Percentiles rank a stretch among this genome's conserved stretches.
phyloP scores from a whole-genome alignment of 2,797 vertebrate species.

The Gephyroberyx darwinii region DNA sequence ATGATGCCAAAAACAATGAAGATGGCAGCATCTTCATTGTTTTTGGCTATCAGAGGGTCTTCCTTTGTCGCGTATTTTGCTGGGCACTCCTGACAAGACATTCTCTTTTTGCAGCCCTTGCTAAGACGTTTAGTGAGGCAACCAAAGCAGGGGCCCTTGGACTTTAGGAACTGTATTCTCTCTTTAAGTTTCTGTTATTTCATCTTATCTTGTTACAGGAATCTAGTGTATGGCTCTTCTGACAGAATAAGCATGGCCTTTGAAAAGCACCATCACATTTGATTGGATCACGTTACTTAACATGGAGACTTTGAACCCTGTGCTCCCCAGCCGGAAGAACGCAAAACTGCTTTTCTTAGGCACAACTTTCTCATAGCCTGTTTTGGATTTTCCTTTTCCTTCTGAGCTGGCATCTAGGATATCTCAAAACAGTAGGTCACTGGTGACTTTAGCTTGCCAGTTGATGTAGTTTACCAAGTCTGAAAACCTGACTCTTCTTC shows the following conservation, averaged over 20 bases:
- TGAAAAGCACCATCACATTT: conserved; percentile 3
- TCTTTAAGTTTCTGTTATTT: conserved; percentile 9
- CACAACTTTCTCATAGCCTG: background rate
- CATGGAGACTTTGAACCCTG: background rate
- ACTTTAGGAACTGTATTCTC: background rate
- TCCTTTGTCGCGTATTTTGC: conserved; percentile 18
- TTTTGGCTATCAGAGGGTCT: background rate
- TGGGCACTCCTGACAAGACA: conserved; percentile 2
- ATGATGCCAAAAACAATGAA: no score
- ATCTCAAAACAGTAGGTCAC: conserved; percentile 18
- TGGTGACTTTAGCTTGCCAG: conserved; percentile 18
- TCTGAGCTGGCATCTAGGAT: background rate
- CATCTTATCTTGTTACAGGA: background rate
- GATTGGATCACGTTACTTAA: background rate
- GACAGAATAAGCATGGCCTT: conserved; percentile 5
- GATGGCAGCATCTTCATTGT: no score
- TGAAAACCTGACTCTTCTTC: conserved; percentile 21
- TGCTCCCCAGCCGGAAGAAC: background rate
- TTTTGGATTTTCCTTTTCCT: background rate
- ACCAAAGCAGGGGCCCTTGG: conserved; percentile 9
- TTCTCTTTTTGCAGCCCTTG: background rate
- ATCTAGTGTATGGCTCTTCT: conserved; percentile 11
- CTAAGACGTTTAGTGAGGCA: conserved; percentile 2
- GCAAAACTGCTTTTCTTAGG: conserved; percentile 30
- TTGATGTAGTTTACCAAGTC: conserved; percentile 7